These are phyloP conservation scores for Porites australiensis DNA, from an alignment of 64 coral and sea anemone species.

Conservation along the genomic window DNA sequence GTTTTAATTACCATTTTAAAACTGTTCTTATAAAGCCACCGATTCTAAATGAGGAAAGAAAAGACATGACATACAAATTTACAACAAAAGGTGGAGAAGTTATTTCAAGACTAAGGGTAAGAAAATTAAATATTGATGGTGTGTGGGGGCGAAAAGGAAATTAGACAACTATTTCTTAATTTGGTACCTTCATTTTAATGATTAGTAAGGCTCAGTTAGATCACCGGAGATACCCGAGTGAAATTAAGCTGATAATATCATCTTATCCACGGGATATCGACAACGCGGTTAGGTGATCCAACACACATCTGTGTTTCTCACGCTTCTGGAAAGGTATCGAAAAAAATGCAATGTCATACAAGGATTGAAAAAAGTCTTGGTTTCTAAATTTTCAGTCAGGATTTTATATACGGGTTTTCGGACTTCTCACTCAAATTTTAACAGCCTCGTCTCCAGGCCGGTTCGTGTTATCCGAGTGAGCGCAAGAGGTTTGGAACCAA, in stretches of 20 bases:
- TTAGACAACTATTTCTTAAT: slow-evolving; percentile 1
- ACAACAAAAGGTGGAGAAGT: no score
- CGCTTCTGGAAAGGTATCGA: neutral
- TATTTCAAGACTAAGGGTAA: no score
- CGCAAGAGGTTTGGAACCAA: no score
- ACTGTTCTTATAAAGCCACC: no score
- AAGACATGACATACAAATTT: no score
- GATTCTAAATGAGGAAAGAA: no score
- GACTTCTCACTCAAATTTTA: no score
- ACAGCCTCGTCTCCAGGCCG: no score
- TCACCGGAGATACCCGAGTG: neutral
- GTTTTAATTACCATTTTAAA: no score
- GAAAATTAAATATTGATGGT: slow-evolving; percentile 19
- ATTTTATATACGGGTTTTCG: no score
- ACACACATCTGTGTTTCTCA: neutral
- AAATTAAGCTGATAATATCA: neutral
- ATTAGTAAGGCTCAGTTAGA: neutral
- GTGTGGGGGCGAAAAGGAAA: neutral
- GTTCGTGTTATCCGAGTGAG: no score
- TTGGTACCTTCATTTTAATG: neutral
- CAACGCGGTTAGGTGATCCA: neutral
- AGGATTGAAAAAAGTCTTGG: no score
- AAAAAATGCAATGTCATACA: neutral
- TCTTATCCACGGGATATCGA: neutral
- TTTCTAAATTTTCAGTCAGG: neutral